Evolutionary conservation across 2,888 invertebrate species (phyloP).

Genomic region (Melipona bicolor): DNA sequence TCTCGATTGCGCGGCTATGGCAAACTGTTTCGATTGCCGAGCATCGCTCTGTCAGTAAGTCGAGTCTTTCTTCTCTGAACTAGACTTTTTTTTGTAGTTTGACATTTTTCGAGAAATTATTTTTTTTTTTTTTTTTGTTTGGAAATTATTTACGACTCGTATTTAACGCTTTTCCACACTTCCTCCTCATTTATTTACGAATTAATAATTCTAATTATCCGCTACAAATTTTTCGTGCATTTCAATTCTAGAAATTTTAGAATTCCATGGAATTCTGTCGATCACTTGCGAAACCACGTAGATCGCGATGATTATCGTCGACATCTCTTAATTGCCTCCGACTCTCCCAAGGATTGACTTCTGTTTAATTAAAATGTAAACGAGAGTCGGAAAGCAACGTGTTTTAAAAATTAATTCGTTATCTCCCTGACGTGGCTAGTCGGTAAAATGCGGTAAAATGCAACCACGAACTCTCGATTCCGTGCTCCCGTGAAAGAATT

Average conservation of each 20-base stretch:
- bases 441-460: not conserved
- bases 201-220: not conserved
- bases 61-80: not conserved
- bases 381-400: not conserved
- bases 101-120: not conserved
- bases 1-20: not conserved
- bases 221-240: not conserved
- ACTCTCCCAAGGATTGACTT: not conserved
- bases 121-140: not conserved
- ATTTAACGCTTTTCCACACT: not conserved
- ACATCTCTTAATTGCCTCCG: not conserved
- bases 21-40: not conserved
- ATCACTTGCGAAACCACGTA: not conserved
- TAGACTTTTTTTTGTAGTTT: not conserved
- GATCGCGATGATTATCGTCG: not conserved
- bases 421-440: not conserved
- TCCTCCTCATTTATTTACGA: not conserved
- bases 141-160: not conserved
- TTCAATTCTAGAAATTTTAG: not conserved
- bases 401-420: not conserved
- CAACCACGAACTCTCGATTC: not conserved
- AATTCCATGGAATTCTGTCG: not conserved
- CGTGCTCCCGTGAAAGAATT: not conserved
- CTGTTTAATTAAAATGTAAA: constrained; percentile 1
- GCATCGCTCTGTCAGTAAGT: not conserved